A percentile compares a stretch with the other conserved stretches of the same genome.
These are phyloP conservation scores for Ispidina lecontei DNA, from an alignment of 2,797 vertebrate genomes.

Conservation along the genomic window DNA sequence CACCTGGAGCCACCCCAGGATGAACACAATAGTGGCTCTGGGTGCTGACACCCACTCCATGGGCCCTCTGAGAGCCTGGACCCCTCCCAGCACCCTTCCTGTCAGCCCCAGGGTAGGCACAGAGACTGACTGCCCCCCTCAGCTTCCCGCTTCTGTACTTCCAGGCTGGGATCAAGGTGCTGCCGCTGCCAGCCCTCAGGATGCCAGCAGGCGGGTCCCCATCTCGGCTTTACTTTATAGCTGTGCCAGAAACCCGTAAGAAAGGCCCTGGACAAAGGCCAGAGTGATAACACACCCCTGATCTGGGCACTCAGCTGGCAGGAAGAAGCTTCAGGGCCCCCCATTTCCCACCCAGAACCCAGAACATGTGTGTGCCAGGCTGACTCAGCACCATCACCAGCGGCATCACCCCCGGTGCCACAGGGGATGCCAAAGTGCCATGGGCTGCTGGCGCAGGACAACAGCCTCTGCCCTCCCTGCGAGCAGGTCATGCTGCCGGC, in stretches of 20 bases:
- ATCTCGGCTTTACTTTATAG: neutral
- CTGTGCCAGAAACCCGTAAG: neutral
- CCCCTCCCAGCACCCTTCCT: neutral
- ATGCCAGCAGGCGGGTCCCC: neutral
- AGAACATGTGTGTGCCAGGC: neutral
- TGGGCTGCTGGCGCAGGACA: rapidly evolving
- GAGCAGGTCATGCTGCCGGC: neutral
- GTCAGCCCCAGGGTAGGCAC: rapidly evolving
- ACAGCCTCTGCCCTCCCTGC: neutral
- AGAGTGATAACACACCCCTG: neutral
- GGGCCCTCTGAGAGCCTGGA: rapidly evolving
- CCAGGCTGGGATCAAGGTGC: neutral
- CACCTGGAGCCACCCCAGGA: rapidly evolving
- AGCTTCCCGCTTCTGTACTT: rapidly evolving
- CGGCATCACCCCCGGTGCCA: rapidly evolving
- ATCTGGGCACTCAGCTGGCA: neutral
- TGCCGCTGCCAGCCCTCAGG: neutral
- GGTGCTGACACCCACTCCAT: rapidly evolving
- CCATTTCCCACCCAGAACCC: neutral
- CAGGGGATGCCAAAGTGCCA: neutral
- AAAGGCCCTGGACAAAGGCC: neutral
- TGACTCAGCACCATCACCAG: neutral
- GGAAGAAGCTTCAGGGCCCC: neutral
- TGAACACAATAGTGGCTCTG: rapidly evolving
- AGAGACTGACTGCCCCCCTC: rapidly evolving